A percentile compares a stretch with the other conserved stretches of the same genome.
Conservation (phyloP, 2,113 vertebrate species). For the Archilochus colubris region DNA sequence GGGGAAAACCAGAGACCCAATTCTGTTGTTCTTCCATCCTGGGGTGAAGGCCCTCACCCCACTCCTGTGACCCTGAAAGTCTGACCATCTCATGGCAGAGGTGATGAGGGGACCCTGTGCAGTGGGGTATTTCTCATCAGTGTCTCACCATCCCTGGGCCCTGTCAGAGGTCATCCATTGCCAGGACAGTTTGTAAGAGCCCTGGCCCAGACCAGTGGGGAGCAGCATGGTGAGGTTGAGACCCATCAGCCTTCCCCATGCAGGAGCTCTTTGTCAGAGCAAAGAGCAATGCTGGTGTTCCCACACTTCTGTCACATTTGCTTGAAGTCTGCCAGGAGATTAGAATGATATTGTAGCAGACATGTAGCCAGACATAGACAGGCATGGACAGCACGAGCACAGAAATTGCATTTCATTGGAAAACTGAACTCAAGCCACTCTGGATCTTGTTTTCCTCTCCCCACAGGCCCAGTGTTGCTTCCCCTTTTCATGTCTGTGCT, state of each 20-base stretch:
- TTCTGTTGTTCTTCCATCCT: accelerated
- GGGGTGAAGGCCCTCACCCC: neutral
- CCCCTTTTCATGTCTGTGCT: neutral
- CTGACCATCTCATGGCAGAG: too few relatives aligned
- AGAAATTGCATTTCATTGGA: conserved; percentile 16
- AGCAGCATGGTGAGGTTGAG: too few relatives aligned
- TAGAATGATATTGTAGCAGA: conserved; percentile 46
- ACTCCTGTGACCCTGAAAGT: accelerated
- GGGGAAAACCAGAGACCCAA: neutral
- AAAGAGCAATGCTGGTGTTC: neutral
- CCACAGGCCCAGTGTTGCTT: neutral
- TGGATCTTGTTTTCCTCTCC: neutral
- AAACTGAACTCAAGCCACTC: neutral
- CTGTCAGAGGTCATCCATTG: too few relatives aligned
- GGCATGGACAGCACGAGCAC: neutral
- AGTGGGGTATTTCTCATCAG: too few relatives aligned
- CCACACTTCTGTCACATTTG: conserved; percentile 38
- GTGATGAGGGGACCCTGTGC: too few relatives aligned
- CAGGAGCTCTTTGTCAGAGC: neutral
- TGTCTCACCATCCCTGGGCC: too few relatives aligned
- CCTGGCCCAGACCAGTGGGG: too few relatives aligned
- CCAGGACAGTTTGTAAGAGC: too few relatives aligned
- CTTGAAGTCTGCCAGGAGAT: conserved; percentile 42
- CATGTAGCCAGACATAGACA: conserved; percentile 18
- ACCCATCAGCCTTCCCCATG: neutral